Conservation (phyloP, 2,113 vertebrate genomes). For the human region DNA sequence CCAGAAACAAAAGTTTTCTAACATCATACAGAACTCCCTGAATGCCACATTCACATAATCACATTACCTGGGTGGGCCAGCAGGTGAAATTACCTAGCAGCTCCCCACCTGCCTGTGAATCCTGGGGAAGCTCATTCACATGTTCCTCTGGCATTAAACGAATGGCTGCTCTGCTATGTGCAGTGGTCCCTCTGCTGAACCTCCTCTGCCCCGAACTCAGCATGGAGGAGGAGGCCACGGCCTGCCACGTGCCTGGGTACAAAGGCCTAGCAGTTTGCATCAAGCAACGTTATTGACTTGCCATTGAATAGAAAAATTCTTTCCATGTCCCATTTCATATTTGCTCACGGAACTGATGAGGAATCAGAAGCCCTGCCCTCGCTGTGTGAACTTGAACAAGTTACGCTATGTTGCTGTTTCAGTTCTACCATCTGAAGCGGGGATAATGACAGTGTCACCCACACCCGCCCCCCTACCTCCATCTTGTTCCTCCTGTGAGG, state of each 20-base stretch:
- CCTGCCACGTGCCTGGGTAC: fast-evolving
- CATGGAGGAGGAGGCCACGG: not conserved
- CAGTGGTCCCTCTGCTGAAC: not conserved
- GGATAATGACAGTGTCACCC: not conserved
- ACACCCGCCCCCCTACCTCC: not conserved
- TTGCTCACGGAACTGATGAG: not conserved
- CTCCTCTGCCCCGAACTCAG: not conserved
- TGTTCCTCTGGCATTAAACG: not conserved
- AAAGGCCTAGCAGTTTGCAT: too few relatives aligned
- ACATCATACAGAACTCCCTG: not conserved
- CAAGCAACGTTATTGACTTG: not conserved
- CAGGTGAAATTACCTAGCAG: fast-evolving
- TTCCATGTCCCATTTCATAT: not conserved
- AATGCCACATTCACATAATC: not conserved
- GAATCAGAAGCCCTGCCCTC: not conserved
- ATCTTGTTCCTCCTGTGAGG: not conserved
- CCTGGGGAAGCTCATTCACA: not conserved
- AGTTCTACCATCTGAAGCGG: not conserved
- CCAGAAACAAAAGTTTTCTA: not conserved
- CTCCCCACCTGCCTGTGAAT: not conserved
- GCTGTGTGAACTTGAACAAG: not conserved
- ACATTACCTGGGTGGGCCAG: not conserved
- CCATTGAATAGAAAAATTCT: too few relatives aligned
- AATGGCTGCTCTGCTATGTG: not conserved
- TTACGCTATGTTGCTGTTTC: not conserved